phyloP scores from a whole-genome alignment of 2,797 vertebrate genomes.

The Synaphobranchus kaupii region DNA sequence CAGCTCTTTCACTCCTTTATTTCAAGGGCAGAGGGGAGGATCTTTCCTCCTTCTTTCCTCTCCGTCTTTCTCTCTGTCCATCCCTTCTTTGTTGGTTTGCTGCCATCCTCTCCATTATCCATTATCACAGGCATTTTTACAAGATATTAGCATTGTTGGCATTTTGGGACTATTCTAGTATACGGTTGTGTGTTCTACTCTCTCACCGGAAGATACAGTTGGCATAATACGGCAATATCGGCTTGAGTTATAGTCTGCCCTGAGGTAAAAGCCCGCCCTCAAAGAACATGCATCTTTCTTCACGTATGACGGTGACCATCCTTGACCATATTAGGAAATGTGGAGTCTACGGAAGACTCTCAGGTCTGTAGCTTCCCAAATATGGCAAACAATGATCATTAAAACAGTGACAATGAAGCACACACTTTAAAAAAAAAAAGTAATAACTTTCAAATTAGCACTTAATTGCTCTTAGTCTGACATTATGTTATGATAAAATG shows the following conservation, averaged over 20 bases:
- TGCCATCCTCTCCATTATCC: neutral
- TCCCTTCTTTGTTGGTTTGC: neutral
- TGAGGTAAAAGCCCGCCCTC: neutral
- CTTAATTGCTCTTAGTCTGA: neutral
- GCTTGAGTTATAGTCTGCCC: neutral
- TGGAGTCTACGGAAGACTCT: neutral
- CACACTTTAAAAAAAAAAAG: neutral
- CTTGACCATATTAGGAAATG: neutral
- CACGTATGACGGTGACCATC: neutral
- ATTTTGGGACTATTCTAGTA: neutral
- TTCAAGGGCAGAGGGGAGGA: constrained; percentile 22
- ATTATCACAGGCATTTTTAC: neutral
- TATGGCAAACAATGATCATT: neutral
- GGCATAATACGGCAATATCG: neutral
- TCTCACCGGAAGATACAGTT: neutral
- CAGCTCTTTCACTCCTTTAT: constrained; percentile 12
- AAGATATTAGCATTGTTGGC: neutral
- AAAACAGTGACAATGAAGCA: neutral
- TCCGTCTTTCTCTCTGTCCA: neutral
- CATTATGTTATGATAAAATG: neutral
- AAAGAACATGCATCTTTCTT: neutral
- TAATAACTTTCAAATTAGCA: neutral
- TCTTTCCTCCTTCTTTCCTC: neutral
- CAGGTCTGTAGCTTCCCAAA: neutral
- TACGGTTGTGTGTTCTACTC: neutral